These are phyloP conservation scores for Oophaga pumilio DNA, from an alignment of 2,113 vertebrate species.

Conservation along the genomic window DNA sequence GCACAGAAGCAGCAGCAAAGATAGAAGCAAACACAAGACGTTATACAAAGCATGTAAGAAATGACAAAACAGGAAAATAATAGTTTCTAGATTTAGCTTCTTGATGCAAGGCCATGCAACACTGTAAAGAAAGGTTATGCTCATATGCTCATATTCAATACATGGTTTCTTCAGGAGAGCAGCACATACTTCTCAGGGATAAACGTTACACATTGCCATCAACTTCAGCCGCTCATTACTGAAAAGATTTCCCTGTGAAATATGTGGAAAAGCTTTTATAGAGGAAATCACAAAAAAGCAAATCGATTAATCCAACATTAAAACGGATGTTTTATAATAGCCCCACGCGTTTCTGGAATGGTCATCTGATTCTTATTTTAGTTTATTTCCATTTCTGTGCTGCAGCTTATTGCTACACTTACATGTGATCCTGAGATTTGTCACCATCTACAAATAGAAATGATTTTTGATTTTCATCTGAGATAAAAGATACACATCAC, in stretches of 20 bases:
- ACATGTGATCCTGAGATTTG: neutral
- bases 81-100: neutral
- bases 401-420: neutral
- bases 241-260: neutral
- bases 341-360: neutral
- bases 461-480: neutral
- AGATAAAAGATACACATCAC: neutral
- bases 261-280: conserved; percentile 18
- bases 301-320: neutral
- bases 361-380: neutral
- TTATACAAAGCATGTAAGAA: conserved; percentile 71
- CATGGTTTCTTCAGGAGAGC: neutral
- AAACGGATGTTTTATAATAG: neutral
- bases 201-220: neutral
- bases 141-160: neutral
- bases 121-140: neutral
- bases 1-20: conserved; percentile 92
- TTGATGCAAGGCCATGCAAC: neutral
- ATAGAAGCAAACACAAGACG: conserved; percentile 72
- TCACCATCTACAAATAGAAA: neutral
- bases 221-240: neutral
- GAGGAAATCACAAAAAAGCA: neutral
- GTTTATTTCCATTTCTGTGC: neutral
- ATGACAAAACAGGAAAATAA: neutral
- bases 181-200: neutral